Percentiles rank a stretch among this genome's conserved stretches.
These are phyloP conservation scores for Lithophane socia DNA, from an alignment of 2,888 invertebrate genomes.

Conservation along the genomic window DNA sequence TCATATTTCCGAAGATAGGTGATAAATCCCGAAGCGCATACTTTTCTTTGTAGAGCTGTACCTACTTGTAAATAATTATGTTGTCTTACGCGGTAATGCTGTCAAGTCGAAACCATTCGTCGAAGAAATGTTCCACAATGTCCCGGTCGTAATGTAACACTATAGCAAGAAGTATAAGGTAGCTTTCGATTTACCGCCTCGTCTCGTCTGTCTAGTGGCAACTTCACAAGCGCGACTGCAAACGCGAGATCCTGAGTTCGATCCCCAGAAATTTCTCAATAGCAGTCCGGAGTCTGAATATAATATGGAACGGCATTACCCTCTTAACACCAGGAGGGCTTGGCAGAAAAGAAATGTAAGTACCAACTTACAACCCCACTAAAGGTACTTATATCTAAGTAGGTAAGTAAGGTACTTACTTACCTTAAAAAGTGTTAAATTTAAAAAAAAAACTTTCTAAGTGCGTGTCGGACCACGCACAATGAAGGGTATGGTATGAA, in stretches of 20 bases:
- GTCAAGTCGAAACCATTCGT: conserved; percentile 30
- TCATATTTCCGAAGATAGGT: background rate
- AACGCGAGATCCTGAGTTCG: background rate
- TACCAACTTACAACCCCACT: background rate
- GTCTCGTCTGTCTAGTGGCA: background rate
- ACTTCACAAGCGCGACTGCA: background rate
- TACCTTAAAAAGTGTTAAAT: background rate
- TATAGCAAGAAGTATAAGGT: background rate
- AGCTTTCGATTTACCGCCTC: no score
- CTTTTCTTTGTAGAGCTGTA: conserved; percentile 3
- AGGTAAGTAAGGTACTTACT: background rate
- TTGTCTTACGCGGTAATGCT: conserved; percentile 41
- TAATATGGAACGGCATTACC: background rate
- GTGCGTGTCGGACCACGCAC: no score
- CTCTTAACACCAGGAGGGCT: background rate
- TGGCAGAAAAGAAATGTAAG: background rate
- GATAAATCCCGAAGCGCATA: background rate
- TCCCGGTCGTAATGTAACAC: conserved; percentile 9
- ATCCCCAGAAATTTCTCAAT: background rate
- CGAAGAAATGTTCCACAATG: conserved; percentile 29
- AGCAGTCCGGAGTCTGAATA: background rate
- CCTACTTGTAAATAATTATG: conserved; percentile 44
- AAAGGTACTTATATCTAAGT: no score
- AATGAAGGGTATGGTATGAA: no score
- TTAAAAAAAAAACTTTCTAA: no score